A percentile compares a stretch with the other conserved stretches of the same genome.
These are phyloP conservation scores for Endomychus coccineus DNA, from an alignment of 2,888 invertebrate species.

Conservation along the genomic window DNA sequence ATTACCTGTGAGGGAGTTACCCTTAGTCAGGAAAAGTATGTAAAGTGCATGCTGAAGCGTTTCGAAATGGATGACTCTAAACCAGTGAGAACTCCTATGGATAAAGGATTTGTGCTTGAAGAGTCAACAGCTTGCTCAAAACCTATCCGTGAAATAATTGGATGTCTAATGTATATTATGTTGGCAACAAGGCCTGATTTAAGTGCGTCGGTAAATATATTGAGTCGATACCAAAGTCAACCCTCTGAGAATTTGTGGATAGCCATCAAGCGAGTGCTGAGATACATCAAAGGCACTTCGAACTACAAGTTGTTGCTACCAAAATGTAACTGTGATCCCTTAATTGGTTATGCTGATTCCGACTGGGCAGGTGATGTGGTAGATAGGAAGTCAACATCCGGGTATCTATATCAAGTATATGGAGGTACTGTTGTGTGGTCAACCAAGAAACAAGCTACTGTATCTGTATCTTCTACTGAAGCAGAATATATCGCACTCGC, in stretches of 20 bases:
- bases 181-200: constrained; percentile 15
- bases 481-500: constrained; percentile 31
- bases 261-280: constrained; percentile 17
- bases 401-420: constrained; percentile 26
- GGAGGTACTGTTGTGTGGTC: constrained; percentile 28
- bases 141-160: constrained; percentile 18
- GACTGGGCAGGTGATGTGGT: constrained; percentile 27
- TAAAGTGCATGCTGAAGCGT: constrained; percentile 23
- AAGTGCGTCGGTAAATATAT: constrained; percentile 14
- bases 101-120: background rate
- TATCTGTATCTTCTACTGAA: constrained; percentile 32
- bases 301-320: constrained; percentile 9
- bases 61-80: constrained; percentile 29
- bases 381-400: constrained; percentile 23
- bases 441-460: constrained; percentile 28
- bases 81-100: constrained; percentile 2
- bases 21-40: constrained; percentile 25
- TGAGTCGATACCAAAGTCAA: constrained; percentile 17
- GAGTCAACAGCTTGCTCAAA: background rate
- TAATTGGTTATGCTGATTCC: no score
- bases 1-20: constrained; percentile 18
- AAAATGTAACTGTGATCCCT: constrained; percentile 17
- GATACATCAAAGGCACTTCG: constrained; percentile 19
- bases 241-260: constrained; percentile 13
- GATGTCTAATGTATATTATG: constrained; percentile 19